phyloP scores from a whole-genome alignment of 2,888 invertebrate genomes.

The Macropis europaea region DNA sequence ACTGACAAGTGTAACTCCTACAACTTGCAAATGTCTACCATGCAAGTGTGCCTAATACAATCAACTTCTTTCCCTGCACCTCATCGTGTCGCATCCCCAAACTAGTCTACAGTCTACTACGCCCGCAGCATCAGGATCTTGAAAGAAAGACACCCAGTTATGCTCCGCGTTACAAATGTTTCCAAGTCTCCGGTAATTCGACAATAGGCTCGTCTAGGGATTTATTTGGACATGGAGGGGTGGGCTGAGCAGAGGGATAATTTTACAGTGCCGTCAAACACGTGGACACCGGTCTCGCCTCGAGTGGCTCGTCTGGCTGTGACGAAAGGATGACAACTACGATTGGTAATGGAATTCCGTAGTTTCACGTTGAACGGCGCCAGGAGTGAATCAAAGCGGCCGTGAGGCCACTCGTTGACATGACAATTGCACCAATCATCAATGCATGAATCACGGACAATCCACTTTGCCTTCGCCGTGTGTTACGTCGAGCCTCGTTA shows the following conservation, averaged over 20 bases:
- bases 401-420: slow-evolving; percentile 57
- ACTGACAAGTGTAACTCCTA: no score
- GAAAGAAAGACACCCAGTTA: no score
- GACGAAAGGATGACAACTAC: slow-evolving; percentile 54
- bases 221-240: background rate
- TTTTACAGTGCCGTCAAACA: slow-evolving; percentile 24
- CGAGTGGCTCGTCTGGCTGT: slow-evolving; percentile 32
- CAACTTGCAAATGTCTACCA: no score
- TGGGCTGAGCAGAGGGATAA: background rate
- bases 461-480: slow-evolving; percentile 63
- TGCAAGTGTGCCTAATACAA: no score
- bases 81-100: no score
- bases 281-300: slow-evolving; percentile 21
- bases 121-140: no score
- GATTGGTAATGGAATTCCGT: slow-evolving; percentile 57
- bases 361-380: slow-evolving; percentile 48
- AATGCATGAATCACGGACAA: slow-evolving; percentile 60
- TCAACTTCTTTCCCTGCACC: no score
- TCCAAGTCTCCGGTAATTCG: no score
- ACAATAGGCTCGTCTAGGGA: no score
- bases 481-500: slow-evolving; percentile 58
- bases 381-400: slow-evolving; percentile 54
- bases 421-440: slow-evolving; percentile 65
- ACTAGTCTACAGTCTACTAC: no score
- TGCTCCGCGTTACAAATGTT: no score